Evolutionary conservation across 2,797 vertebrate genomes (phyloP).

Genomic region (Pseudomugil tenellus): DNA sequence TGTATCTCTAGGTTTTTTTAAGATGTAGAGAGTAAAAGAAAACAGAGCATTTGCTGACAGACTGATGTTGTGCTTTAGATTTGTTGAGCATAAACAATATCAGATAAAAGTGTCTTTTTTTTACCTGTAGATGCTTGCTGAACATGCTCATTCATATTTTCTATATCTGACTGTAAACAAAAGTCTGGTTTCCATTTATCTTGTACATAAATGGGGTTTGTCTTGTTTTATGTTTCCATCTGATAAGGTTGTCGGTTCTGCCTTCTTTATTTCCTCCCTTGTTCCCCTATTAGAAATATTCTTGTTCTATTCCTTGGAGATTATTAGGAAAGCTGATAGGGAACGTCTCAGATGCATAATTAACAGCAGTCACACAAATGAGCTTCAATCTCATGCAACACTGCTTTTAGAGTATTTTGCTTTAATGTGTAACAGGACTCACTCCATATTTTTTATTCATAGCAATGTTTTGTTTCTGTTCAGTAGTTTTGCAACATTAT

Average conservation of each 20-base stretch:
- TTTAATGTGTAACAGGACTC: neutral
- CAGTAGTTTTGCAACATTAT: too few relatives aligned
- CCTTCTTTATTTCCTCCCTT: conserved; percentile 14
- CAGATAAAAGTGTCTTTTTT: neutral
- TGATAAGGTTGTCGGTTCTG: neutral
- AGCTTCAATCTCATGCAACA: conserved; percentile 9
- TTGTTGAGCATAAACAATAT: neutral
- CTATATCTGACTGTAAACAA: neutral
- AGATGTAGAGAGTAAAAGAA: neutral
- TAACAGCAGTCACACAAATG: conserved; percentile 24
- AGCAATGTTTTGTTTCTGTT: too few relatives aligned
- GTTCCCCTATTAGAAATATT: conserved; percentile 2
- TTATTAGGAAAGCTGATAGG: conserved; percentile 30
- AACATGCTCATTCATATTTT: neutral
- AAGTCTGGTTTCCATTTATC: neutral
- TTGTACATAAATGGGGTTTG: neutral
- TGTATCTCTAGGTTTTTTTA: conserved; percentile 4
- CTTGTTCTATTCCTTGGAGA: conserved; percentile 19
- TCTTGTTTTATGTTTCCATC: neutral
- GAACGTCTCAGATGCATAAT: conserved; percentile 26
- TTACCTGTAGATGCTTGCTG: neutral
- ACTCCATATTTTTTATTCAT: too few relatives aligned
- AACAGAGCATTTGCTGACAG: neutral
- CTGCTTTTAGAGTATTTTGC: neutral
- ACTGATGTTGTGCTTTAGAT: neutral